Base-by-base conservation (phyloP, 2,888 invertebrate genomes). In the Ochropacha duplaris region DNA sequence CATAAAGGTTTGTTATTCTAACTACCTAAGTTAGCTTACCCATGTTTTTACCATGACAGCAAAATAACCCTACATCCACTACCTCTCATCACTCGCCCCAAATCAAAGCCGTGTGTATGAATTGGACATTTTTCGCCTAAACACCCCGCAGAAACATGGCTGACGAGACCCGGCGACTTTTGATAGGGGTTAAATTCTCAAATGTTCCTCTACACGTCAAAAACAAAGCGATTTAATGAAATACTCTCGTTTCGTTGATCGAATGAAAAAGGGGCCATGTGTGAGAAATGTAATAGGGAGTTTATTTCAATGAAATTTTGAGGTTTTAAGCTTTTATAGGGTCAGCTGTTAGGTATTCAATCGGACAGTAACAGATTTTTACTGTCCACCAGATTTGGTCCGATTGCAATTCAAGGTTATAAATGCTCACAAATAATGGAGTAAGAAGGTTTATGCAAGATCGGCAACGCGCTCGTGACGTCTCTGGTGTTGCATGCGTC, bases 121-220 rank as follows among this genome's bases (percentile, higher is more conserved):
- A 72, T 69, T 71, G 68, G 79, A 74, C 74, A 78, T 79, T 80
- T 79, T 79, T 79, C 72, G 72, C 44, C 69, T 66, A 74, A 77
- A 77, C 72, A 69, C 71, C 68, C 70, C 66, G 50, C 59, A 64
- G 69, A 66, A 65, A 55, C 57, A 59, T 22, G 57, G 64, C 60
- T 60, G 60, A 44, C 44, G 44, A 44, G 44, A 44, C 16, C 44
- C 44, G 19, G 44, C 19, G 44, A 44, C 44, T 44, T 65, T 57
- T 82, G 83, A 82, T 76, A 71, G 71, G 78, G 84, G 82, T 76
- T 74, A 67, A 69, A 56, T 51, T 31, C 16, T 52, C 31, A 34
- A 52, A 52, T 52, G 52, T 52, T 52, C 31, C 16, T 28, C 19
- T 19, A 31, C 31, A 19, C 19, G 52, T 52, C 52, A 52, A 31